Evolutionary conservation across 2,797 vertebrate genomes (phyloP), one percentile per base, ranked within the genome.

Genomic region (Sebastes variabilis): DNA sequence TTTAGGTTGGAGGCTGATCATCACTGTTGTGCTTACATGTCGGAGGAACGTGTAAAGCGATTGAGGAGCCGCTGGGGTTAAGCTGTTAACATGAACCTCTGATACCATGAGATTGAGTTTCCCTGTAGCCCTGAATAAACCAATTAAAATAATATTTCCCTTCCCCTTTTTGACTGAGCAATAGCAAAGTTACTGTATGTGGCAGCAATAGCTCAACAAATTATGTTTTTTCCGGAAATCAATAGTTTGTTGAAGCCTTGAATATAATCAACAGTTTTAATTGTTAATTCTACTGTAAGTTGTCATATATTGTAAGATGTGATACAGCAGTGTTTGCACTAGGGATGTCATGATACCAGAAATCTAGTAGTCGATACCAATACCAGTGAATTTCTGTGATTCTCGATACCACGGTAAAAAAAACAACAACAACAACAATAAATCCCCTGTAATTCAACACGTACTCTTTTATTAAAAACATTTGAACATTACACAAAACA

Each of bases 51-150:
- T 25, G 27, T 22, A 60, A 62, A 72, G 46, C 2, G 10, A 38
- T 5, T 4, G 20, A 59, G 78, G 69, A 27, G 59, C 64, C 18
- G 2, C n/a, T 1, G 36, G 7, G 79, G 80, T 89, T 79, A 84
- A 82, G 56, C 66, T 82, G 60, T 86, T 87, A 79, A 74, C 67
- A 67, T 29, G 59, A 74, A 85, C 82, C 77, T 83, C 30, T 68
- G 54, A 80, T 52, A 66, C 69, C n/a, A 24, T n/a, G 25, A 64
- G 14, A 71, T 49, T 5, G 66, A 70, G 59, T 68, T 71, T 80
- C 46, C 6, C 32, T 61, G 30, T 27, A 34, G 56, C 13, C 25
- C 25, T 14, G 65, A 84, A 74, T 87, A 66, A 83, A 80, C 77
- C 32, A 89, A 76, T 80, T 75, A 75, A 71, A 69, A 49, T 6